Evolutionary conservation across 2,113 vertebrate species (phyloP).

Genomic region (Neotragus pygmaeus): DNA sequence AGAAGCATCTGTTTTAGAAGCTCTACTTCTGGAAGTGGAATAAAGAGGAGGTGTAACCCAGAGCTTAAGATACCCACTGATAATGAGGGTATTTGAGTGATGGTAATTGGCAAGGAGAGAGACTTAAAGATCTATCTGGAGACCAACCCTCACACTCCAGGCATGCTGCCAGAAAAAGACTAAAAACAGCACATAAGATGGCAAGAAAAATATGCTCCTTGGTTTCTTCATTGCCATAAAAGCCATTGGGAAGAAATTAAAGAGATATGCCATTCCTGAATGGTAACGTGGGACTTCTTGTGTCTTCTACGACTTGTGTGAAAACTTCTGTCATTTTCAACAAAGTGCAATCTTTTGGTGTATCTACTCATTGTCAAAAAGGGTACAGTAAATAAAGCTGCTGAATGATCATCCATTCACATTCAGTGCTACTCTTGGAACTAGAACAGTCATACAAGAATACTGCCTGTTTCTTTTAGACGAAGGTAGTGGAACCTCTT

Average conservation of each 20-base stretch:
- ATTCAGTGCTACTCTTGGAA: neutral
- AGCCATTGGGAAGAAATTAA: neutral
- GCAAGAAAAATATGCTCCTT: constrained; percentile 38
- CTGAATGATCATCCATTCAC: neutral
- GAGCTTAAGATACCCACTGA: constrained; percentile 8
- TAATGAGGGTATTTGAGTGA: constrained; percentile 44
- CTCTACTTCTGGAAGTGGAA: constrained; percentile 19
- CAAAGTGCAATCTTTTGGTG: neutral
- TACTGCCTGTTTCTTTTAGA: neutral
- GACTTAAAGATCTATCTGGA: constrained; percentile 56
- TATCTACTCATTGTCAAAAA: neutral
- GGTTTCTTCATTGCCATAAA: constrained; percentile 37
- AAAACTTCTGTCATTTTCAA: neutral
- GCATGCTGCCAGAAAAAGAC: constrained; percentile 60
- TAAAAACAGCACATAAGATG: constrained; percentile 16
- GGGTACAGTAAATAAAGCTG: neutral
- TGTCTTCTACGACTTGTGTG: neutral
- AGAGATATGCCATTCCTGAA: neutral
- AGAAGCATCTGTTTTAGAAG: constrained; percentile 45
- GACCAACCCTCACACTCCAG: constrained; percentile 50
- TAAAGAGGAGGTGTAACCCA: constrained; percentile 46
- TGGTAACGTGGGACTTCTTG: neutral
- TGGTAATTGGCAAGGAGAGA: constrained; percentile 59
- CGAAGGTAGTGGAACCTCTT: neutral
- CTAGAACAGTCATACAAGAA: neutral